Percentiles rank a stretch among this genome's conserved stretches.
Conservation (phyloP, 2,113 vertebrate species). For the Tachysurus vachellii region DNA sequence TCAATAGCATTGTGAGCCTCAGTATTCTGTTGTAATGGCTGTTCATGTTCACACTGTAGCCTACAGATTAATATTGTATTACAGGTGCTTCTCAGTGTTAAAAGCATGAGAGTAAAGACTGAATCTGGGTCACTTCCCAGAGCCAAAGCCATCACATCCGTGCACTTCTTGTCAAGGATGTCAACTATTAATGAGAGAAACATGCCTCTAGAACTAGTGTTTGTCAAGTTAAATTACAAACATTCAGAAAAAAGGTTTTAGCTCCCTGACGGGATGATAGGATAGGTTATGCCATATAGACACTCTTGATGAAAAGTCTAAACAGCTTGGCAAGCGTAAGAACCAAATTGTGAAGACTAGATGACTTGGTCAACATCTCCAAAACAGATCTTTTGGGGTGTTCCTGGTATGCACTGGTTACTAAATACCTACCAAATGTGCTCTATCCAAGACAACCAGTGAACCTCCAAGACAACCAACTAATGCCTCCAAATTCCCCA, state of each 20-base stretch:
- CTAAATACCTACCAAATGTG: no score
- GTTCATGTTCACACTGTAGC: conserved; percentile 57
- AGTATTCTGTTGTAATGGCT: conserved; percentile 54
- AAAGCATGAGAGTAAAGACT: conserved; percentile 66
- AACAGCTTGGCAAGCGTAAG: conserved; percentile 43
- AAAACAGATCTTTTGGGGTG: no score
- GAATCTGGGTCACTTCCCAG: conserved; percentile 78
- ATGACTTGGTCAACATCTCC: no score
- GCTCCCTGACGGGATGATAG: conserved; percentile 69
- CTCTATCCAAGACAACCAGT: no score
- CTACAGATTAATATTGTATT: conserved; percentile 65
- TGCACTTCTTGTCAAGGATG: conserved; percentile 66
- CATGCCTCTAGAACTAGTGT: conserved; percentile 68
- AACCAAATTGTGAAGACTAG: no score
- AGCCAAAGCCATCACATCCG: conserved; percentile 62
- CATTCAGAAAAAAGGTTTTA: conserved; percentile 74
- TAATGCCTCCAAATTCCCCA: no score
- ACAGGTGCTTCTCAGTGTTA: conserved; percentile 68
- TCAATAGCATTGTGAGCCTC: conserved; percentile 1
- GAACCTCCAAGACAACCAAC: no score
- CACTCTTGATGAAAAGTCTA: conserved; percentile 60
- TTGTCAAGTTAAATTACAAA: conserved; percentile 77
- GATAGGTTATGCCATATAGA: conserved; percentile 60
- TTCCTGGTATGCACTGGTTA: no score
- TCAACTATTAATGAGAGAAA: conserved; percentile 79